Evolutionary conservation across 2,797 vertebrate species (phyloP).

Genomic region (Esox lucius): DNA sequence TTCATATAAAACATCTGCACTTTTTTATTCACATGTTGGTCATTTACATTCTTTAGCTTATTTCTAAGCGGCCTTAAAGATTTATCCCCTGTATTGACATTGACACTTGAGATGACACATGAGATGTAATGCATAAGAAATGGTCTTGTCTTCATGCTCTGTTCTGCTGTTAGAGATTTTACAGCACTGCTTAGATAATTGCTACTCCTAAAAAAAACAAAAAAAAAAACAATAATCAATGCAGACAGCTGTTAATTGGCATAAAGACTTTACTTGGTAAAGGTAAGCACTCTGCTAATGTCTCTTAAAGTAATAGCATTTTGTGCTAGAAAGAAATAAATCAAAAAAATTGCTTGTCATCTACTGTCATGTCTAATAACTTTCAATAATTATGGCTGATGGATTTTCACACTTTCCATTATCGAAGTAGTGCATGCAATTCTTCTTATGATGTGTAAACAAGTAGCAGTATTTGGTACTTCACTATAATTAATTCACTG

Average conservation of each 20-base stretch:
- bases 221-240: constrained; percentile 82
- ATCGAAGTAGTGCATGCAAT: constrained; percentile 99
- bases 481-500: constrained; percentile 82
- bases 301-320: constrained; percentile 99
- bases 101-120: constrained; percentile 61
- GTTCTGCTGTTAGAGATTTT: constrained; percentile 77
- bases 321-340: constrained; percentile 95
- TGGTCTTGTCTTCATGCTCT: constrained; percentile 60
- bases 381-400: constrained; percentile 99
- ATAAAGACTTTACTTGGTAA: constrained; percentile 90
- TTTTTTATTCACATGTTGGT: background rate
- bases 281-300: constrained; percentile 87
- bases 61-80: constrained; percentile 2
- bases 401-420: constrained; percentile 99
- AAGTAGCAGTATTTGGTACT: constrained; percentile 90
- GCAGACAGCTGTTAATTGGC: constrained; percentile 90
- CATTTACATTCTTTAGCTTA: background rate
- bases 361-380: constrained; percentile 99
- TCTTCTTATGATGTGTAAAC: constrained; percentile 99
- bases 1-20: background rate
- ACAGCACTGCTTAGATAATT: constrained; percentile 81
- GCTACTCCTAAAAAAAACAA: constrained; percentile 90
- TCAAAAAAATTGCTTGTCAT: constrained; percentile 99
- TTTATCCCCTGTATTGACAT: constrained; percentile 49
- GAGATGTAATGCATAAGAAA: constrained; percentile 55